phyloP scores from a whole-genome alignment of 2,797 vertebrate genomes.

The Catharus ustulatus region DNA sequence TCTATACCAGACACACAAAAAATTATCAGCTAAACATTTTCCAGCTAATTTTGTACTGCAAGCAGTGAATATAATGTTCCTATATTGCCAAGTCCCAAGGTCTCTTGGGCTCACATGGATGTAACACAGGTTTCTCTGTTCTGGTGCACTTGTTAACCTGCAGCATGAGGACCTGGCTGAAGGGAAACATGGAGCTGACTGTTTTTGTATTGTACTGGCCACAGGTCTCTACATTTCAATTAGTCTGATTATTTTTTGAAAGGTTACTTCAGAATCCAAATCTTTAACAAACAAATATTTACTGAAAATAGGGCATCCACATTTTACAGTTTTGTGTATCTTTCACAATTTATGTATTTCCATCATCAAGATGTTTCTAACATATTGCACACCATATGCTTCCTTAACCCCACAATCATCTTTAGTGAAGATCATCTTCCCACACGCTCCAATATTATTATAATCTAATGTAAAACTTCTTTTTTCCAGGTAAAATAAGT shows the following conservation, averaged over 20 bases:
- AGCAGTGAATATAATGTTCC: background rate
- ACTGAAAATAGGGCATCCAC: background rate
- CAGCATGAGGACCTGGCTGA: background rate
- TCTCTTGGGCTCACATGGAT: background rate
- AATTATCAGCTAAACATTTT: background rate
- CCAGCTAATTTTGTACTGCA: background rate
- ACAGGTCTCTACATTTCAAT: background rate
- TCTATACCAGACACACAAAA: background rate
- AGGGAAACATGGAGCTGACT: background rate
- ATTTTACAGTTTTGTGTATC: background rate
- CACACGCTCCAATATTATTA: background rate
- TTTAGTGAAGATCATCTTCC: background rate
- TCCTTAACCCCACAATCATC: background rate
- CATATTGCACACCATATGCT: constrained; percentile 41
- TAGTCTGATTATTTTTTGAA: background rate
- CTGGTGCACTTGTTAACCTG: background rate
- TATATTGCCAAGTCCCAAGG: background rate
- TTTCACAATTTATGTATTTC: constrained; percentile 14
- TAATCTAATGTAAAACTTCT: background rate
- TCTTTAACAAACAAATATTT: background rate
- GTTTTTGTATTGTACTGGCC: background rate
- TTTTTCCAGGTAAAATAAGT: background rate
- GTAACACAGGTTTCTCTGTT: background rate
- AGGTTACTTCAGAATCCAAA: background rate
- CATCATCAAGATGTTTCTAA: background rate